Base-by-base conservation (phyloP, 2,888 invertebrate genomes). In the Drosophila glabriapex region DNA sequence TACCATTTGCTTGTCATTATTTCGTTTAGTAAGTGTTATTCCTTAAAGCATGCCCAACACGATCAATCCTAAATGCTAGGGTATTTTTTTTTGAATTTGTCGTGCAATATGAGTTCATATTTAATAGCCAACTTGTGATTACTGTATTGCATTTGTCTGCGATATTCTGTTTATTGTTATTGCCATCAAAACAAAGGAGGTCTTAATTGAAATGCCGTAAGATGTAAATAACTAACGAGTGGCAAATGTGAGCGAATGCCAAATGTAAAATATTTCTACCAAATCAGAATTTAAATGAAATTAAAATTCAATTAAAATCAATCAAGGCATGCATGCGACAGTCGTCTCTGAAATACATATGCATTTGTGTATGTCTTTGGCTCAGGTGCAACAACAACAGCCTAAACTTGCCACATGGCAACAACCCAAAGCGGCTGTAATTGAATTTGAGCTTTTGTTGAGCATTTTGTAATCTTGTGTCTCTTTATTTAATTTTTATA, bases 151-250 rank as follows among this genome's bases (percentile, higher is more conserved):
- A 60, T 66, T 35, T 46, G 52, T 39, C 29, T 28, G 25, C 29
- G n/a, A 39, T 35, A n/a, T 25, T 4, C 22, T 64, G 64, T 66
- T 67, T 81, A 73, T 81, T 81, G 56, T 64, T 58, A 37, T 41
- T 60, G 60, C 43, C 61, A 59, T 58, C 70, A 59, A 62, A 78
- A 85, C 83, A 85, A 83, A 78, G 81, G 75, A 71, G 69, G 63
- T 82, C 85, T 84, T 85, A 87, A 85, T 87, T 89, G 79, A 87
- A 85, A 87, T 74, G 79, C 83, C 82, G 63, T 69, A 73, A 82
- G 71, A 66, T 77, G 73, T 64, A 77, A 66, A 69, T 68, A 63
- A 66, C 65, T 73, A 61, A 46, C 46, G 22, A 46, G 46, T 46
- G 22, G 46, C 46, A 46, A 46, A 71, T 50, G 19, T 10, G 28